These are phyloP conservation scores for Thalassoma bifasciatum DNA, from an alignment of 2,113 vertebrate species.

Conservation along the genomic window DNA sequence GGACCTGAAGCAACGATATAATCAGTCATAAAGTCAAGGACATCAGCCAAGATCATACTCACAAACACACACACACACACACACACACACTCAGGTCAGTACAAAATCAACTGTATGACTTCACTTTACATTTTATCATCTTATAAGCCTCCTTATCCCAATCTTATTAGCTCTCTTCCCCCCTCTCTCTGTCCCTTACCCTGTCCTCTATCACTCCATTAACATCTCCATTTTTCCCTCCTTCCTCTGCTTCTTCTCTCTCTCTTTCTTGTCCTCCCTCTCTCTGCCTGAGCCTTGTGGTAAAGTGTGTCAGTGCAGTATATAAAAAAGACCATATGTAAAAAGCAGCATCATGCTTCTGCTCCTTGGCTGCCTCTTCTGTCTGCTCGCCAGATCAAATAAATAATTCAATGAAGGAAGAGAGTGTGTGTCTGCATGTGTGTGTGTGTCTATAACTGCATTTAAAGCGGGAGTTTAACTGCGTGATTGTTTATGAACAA, in stretches of 20 bases:
- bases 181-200: constrained; percentile 19
- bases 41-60: constrained; percentile 52
- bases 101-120: constrained; percentile 45
- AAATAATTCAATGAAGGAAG: constrained; percentile 25
- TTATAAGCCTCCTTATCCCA: constrained; percentile 61
- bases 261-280: constrained; percentile 4
- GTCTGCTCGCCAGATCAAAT: constrained; percentile 17
- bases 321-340: constrained; percentile 59
- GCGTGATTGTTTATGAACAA: constrained; percentile 13
- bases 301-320: constrained; percentile 3
- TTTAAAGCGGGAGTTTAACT: background rate
- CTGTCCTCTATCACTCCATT: constrained; percentile 25
- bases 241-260: no score
- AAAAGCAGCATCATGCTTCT: constrained; percentile 35
- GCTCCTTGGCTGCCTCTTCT: constrained; percentile 48
- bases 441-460: background rate
- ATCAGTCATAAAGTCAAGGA: constrained; percentile 69
- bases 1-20: constrained; percentile 53
- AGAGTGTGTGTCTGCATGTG: background rate
- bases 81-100: constrained; percentile 17
- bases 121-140: constrained; percentile 59
- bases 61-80: constrained; percentile 17
- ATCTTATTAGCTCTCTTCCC: constrained; percentile 56
- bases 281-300: no score
- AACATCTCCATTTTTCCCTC: constrained; percentile 21